These are phyloP conservation scores for Hypomesus transpacificus DNA, from an alignment of 2,113 vertebrate species.

Conservation along the genomic window DNA sequence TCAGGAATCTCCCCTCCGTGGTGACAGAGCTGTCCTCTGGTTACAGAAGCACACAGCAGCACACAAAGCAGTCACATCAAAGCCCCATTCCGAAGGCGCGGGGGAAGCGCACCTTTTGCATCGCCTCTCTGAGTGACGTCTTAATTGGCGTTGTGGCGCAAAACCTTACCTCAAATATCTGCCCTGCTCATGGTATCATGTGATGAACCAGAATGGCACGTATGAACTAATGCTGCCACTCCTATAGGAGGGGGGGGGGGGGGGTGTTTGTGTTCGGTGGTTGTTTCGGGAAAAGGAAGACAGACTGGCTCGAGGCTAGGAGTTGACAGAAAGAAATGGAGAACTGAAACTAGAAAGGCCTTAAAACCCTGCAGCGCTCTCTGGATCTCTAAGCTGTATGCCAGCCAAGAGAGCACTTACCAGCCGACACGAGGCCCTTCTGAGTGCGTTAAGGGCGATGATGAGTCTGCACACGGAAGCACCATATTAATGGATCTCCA, in stretches of 20 bases:
- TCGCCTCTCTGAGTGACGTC: slow-evolving; percentile 4
- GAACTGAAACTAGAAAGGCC: no score
- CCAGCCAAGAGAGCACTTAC: slow-evolving; percentile 43
- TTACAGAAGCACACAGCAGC: slow-evolving; percentile 23
- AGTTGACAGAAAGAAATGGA: no score
- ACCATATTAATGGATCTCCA: not conserved
- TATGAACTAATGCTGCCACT: not conserved
- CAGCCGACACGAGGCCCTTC: no score
- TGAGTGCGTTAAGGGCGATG: not conserved
- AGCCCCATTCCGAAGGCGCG: slow-evolving; percentile 33
- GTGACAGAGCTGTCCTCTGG: slow-evolving; percentile 20
- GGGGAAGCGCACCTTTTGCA: no score
- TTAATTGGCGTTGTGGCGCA: not conserved
- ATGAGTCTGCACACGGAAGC: not conserved
- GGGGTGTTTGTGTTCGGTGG: not conserved
- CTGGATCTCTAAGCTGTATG: not conserved
- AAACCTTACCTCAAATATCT: slow-evolving; percentile 9
- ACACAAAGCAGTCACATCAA: slow-evolving; percentile 29
- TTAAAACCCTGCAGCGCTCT: not conserved
- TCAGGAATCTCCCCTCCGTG: slow-evolving; percentile 19
- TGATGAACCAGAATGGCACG: slow-evolving; percentile 8
- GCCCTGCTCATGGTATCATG: slow-evolving; percentile 12
- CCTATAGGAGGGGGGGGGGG: not conserved
- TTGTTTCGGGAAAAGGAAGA: not conserved
- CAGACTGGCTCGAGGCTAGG: no score